These are phyloP conservation scores for Hippocampus mohnikei DNA, from an alignment of 2,113 vertebrate genomes.

Conservation along the genomic window DNA sequence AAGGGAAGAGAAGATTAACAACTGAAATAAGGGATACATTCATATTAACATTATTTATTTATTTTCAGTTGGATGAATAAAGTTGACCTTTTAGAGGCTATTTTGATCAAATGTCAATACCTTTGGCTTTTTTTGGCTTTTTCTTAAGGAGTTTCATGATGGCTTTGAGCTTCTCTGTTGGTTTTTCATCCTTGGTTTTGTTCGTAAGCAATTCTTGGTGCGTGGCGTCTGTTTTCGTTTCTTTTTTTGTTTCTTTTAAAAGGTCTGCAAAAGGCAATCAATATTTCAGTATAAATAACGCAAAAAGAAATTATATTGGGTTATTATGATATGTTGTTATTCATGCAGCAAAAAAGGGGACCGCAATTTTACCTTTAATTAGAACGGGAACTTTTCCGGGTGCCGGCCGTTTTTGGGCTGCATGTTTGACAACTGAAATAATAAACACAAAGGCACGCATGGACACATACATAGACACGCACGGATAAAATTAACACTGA, in stretches of 20 bases:
- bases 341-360: neutral
- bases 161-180: constrained; percentile 11
- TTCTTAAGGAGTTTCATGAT: constrained; percentile 3
- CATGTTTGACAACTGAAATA: constrained; percentile 57
- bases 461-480: constrained; percentile 11
- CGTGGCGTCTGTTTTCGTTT: constrained; percentile 24
- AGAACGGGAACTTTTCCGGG: constrained; percentile 45
- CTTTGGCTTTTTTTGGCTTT: neutral
- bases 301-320: neutral
- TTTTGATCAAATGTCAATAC: neutral
- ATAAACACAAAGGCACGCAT: neutral
- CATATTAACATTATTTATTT: neutral
- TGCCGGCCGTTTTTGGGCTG: constrained; percentile 46
- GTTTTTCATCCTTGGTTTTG: constrained; percentile 29
- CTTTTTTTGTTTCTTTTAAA: constrained; percentile 26
- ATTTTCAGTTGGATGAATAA: neutral
- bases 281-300: neutral
- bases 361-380: constrained; percentile 49
- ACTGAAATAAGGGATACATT: neutral
- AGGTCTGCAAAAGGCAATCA: constrained; percentile 44
- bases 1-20: neutral
- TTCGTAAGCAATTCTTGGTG: constrained; percentile 10
- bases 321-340: neutral
- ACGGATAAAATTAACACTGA: neutral
- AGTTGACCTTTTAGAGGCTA: neutral